Conservation (phyloP, 2,113 vertebrate species). For the Rallus limicola region DNA sequence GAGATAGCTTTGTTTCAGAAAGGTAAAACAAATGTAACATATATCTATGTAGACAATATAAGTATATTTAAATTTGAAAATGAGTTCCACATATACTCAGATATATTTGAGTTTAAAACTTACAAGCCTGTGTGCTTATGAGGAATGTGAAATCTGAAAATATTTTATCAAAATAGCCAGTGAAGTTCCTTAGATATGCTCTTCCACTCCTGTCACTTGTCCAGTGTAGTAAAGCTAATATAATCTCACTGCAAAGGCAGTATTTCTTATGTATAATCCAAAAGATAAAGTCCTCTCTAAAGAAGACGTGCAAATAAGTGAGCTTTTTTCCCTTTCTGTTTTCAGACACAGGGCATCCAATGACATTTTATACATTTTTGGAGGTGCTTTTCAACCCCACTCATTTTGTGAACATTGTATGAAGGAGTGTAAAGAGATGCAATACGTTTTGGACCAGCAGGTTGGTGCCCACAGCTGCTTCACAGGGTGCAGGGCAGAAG, state of each 20-base stretch:
- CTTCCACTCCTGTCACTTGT: neutral
- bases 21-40: too few species aligned
- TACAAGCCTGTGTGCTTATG: too few species aligned
- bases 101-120: neutral
- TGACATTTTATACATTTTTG: neutral
- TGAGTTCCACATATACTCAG: too few species aligned
- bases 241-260: neutral
- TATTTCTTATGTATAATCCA: neutral
- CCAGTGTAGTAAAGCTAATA: neutral
- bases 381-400: neutral
- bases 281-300: neutral
- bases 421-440: neutral
- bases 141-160: neutral
- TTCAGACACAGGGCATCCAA: neutral
- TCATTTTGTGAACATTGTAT: neutral
- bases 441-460: neutral
- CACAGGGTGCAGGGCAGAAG: neutral
- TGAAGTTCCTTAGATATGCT: neutral
- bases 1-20: too few species aligned
- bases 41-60: too few species aligned
- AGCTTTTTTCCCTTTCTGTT: neutral
- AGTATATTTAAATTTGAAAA: too few species aligned
- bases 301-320: neutral
- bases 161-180: neutral
- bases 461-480: neutral